phyloP scores from a whole-genome alignment of 2,888 invertebrate species.

The Dioctria rufipes region DNA sequence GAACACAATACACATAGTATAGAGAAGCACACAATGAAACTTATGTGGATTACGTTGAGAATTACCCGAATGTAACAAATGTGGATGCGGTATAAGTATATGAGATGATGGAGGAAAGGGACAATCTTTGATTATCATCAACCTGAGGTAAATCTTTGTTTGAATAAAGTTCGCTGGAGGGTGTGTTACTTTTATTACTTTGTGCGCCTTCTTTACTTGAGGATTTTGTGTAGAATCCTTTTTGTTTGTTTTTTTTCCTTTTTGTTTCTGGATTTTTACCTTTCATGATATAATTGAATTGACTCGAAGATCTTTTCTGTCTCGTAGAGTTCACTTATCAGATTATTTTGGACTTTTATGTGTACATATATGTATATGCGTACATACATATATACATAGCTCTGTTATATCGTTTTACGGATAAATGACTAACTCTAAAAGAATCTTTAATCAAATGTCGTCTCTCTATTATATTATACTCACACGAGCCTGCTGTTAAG shows the following conservation, averaged over 20 bases:
- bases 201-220: not conserved
- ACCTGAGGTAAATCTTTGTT: conserved; percentile 1
- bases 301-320: not conserved
- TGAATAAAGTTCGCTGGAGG: not conserved
- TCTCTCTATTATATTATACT: not conserved
- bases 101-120: not conserved
- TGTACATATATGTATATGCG: no score
- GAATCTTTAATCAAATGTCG: conserved; percentile 9
- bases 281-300: conserved; percentile 2
- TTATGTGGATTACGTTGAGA: conserved; percentile 7
- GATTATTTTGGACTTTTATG: not conserved
- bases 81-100: not conserved
- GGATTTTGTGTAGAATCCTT: not conserved
- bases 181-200: not conserved
- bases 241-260: not conserved
- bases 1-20: not conserved
- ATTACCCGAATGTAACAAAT: conserved; percentile 8
- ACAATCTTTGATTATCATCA: conserved; percentile 1
- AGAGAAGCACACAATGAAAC: not conserved
- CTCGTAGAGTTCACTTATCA: not conserved
- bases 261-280: not conserved
- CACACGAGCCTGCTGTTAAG: not conserved
- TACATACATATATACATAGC: not conserved
- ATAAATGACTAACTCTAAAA: not conserved
- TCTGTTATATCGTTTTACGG: not conserved